A percentile compares a stretch with the other conserved stretches of the same genome.
Evolutionary conservation across 2,888 invertebrate species (phyloP).

Genomic region (Xestia xanthographa): DNA sequence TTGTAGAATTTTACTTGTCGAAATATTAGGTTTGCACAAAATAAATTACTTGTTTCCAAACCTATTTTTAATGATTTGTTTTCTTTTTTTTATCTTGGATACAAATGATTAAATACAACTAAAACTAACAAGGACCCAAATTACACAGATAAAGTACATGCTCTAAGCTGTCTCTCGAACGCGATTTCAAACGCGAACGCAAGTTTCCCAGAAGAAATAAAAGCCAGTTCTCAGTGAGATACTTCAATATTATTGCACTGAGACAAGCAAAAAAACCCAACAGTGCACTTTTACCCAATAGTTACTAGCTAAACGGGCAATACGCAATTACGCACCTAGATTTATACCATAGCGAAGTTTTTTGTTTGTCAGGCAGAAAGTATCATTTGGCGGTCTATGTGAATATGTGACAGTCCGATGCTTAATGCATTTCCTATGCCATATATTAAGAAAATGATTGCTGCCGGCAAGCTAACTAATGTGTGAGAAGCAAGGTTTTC

Average conservation of each 20-base stretch:
- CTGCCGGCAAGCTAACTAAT: constrained; percentile 33
- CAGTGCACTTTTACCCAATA: neutral
- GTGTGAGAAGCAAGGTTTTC: constrained; percentile 38
- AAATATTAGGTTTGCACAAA: neutral
- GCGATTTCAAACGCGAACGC: neutral
- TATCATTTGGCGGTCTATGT: neutral
- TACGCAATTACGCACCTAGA: neutral
- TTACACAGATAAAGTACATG: neutral
- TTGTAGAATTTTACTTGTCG: neutral
- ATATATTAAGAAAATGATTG: constrained; percentile 41
- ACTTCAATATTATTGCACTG: neutral
- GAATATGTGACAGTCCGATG: constrained; percentile 5
- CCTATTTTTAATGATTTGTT: neutral
- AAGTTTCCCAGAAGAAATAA: neutral
- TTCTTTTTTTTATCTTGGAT: neutral
- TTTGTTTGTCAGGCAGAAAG: constrained; percentile 13
- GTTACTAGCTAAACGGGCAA: neutral
- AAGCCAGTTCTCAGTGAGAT: neutral
- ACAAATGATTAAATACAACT: neutral
- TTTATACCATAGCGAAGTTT: neutral
- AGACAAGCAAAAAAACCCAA: neutral
- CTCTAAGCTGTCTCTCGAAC: too few relatives aligned
- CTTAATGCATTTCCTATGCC: constrained; percentile 38
- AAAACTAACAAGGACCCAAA: neutral
- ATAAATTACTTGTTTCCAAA: too few relatives aligned